These are phyloP conservation scores for Timandra comae DNA, from an alignment of 2,888 invertebrate genomes.

Conservation along the genomic window DNA sequence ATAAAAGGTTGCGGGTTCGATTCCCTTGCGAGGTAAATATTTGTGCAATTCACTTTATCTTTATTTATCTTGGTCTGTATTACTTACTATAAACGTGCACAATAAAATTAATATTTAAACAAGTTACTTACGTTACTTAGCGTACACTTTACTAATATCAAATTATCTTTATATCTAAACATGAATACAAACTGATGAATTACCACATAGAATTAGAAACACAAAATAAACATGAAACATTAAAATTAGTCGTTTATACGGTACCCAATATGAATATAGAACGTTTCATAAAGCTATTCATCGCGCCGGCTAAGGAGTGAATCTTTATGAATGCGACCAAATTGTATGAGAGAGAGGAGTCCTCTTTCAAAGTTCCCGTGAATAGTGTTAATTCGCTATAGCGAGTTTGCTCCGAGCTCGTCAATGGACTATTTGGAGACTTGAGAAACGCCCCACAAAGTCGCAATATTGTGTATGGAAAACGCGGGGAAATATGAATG, in stretches of 20 bases:
- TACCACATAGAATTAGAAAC: too few species aligned
- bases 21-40: too few species aligned
- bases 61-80: too few species aligned
- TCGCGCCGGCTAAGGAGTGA: conserved; percentile 66
- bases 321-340: conserved; percentile 76
- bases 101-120: too few species aligned
- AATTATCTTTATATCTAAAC: too few species aligned
- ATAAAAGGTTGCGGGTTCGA: too few species aligned
- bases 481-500: conserved; percentile 69
- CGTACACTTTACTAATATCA: neutral
- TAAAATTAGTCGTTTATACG: conserved; percentile 42
- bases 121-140: too few species aligned
- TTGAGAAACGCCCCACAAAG: conserved; percentile 58
- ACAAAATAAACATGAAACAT: conserved; percentile 8
- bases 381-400: conserved; percentile 77
- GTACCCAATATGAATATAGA: conserved; percentile 48
- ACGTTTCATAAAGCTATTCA: conserved; percentile 70
- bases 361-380: conserved; percentile 74
- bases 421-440: conserved; percentile 73
- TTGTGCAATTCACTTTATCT: too few species aligned
- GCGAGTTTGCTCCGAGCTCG: conserved; percentile 72
- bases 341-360: conserved; percentile 76
- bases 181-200: neutral
- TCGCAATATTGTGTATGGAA: conserved; percentile 72
- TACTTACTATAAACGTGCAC: too few species aligned